Evolutionary conservation across 2,797 vertebrate genomes (phyloP).

Genomic region (Onychomys torridus): DNA sequence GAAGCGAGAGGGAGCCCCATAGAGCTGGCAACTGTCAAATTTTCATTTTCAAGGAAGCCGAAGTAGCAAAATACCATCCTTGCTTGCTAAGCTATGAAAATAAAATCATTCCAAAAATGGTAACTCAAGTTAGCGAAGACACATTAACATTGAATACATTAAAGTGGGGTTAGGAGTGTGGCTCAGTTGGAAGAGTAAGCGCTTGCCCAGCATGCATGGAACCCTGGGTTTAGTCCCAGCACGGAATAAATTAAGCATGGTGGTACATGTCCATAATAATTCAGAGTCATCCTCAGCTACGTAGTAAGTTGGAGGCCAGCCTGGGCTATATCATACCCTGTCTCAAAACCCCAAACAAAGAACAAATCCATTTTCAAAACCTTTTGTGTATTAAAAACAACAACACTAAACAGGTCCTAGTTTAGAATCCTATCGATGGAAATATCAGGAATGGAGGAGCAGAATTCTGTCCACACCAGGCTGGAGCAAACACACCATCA

Average conservation of each 20-base stretch:
- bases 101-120: neutral
- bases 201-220: neutral
- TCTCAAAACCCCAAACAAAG: neutral
- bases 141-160: neutral
- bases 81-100: constrained; percentile 12
- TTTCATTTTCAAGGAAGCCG: neutral
- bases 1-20: neutral
- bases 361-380: neutral
- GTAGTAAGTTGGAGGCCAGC: neutral
- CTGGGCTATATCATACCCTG: neutral
- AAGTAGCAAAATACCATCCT: neutral
- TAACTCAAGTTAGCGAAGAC: constrained; percentile 13
- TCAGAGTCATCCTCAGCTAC: neutral
- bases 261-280: neutral
- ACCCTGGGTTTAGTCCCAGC: neutral
- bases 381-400: constrained; percentile 31
- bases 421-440: neutral
- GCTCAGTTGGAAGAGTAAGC: neutral
- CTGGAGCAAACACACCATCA: neutral
- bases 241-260: neutral
- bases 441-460: neutral
- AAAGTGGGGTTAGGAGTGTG: neutral
- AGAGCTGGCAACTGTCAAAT: neutral
- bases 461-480: neutral
- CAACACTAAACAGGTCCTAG: neutral